These are phyloP conservation scores for Drosophila hydei DNA, from an alignment of 1,140 invertebrate genomes.

Conservation along the genomic window DNA sequence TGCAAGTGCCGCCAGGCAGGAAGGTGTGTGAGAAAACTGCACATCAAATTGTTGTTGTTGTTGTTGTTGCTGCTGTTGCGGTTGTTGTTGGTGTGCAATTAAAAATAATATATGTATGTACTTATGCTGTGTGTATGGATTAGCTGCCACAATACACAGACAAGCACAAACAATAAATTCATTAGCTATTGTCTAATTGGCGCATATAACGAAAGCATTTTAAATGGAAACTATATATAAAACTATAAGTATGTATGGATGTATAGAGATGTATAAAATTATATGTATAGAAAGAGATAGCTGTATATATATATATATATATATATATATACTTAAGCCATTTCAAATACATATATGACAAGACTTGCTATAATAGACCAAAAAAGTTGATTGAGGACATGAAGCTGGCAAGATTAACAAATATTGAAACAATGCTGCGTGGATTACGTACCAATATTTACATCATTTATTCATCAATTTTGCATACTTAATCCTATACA, in stretches of 20 bases:
- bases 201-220: constrained; percentile 78
- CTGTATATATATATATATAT: background rate
- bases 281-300: too few relatives aligned
- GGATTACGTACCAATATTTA: too few relatives aligned
- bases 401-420: too few relatives aligned
- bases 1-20: constrained; percentile 53
- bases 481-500: too few relatives aligned
- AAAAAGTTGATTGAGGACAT: too few relatives aligned
- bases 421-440: too few relatives aligned
- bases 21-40: constrained; percentile 65
- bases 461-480: background rate
- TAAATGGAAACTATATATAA: constrained; percentile 20
- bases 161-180: constrained; percentile 64
- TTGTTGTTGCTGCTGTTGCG: constrained; percentile 17
- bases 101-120: constrained; percentile 63
- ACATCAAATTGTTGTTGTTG: constrained; percentile 21
- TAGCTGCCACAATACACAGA: constrained; percentile 43
- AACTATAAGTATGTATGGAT: background rate
- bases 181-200: constrained; percentile 80
- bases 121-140: constrained; percentile 29
- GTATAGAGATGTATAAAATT: background rate
- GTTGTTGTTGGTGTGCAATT: constrained; percentile 61
- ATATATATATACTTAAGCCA: background rate
- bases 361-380: too few relatives aligned
- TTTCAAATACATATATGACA: too few relatives aligned